phyloP scores from a whole-genome alignment of 2,113 vertebrate species.

The Cyrtonyx montezumae region DNA sequence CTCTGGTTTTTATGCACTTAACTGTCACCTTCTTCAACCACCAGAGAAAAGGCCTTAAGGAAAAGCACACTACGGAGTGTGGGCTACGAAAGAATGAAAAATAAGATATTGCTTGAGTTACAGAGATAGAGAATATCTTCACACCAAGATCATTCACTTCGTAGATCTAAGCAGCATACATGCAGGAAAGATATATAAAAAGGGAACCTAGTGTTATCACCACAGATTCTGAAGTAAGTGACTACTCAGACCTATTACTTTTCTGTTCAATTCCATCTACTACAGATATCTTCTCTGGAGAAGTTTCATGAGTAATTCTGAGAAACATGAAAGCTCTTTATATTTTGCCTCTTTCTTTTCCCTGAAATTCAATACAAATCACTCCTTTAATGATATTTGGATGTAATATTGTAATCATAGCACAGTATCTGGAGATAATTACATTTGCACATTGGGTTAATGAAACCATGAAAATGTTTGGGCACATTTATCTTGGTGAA shows the following conservation, averaged over 20 bases:
- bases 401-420: neutral
- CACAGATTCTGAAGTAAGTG: neutral
- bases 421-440: neutral
- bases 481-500: neutral
- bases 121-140: neutral
- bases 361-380: neutral
- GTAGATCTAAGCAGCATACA: neutral
- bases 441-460: neutral
- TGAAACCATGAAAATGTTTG: neutral
- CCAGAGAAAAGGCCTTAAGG: neutral
- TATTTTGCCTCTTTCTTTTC: neutral
- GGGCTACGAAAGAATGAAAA: neutral
- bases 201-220: fast-evolving
- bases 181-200: neutral
- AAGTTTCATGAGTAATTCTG: neutral
- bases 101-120: neutral
- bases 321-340: neutral
- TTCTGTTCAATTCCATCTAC: neutral
- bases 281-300: neutral
- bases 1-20: fast-evolving
- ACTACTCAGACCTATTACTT: neutral
- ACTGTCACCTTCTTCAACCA: neutral
- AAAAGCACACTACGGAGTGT: neutral
- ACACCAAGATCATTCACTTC: neutral
- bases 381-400: neutral